Evolutionary conservation across 2,888 invertebrate genomes (phyloP), one percentile per base, ranked within the genome.

Genomic region (Pycnomerus fuliginosus): DNA sequence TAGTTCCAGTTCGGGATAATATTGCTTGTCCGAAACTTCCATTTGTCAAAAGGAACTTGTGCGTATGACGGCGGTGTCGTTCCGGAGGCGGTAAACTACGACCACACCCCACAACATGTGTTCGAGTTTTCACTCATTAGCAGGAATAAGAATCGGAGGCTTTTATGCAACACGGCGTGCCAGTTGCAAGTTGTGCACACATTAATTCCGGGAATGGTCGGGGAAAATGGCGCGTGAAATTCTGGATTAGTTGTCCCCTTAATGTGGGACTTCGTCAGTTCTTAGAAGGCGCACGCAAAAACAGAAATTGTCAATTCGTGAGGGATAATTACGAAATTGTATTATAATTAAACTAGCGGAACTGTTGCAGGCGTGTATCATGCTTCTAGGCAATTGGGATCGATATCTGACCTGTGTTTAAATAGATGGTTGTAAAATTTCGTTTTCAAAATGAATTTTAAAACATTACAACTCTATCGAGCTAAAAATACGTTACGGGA

Each of bases 71-170:
- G 20, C 29, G 27, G 33, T 43, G 34, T 43, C 33, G 29, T 33
- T 23, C 15, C 33, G 34, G 22, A 33, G 37, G 44, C 34, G 38
- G 39, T 20, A 32, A 43, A 37, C 35, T 13, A 30, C 30, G 40
- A 36, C 43, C 37, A 32, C 44, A 40, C 49, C 34, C 44, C 41
- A 27, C 37, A 49, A 49, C 49, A 45, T 45, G 35, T 49, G 45
- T 45, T 45, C 11, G 25, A 44, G 31, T 44, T 45, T 48, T 49
- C 44, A 39, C 37, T 49, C 49, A 49, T 49, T 45, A 49, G 34
- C 33, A 36, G 16, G 30, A 41, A 45, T 49, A 49, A 49, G 38
- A 45, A 49, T 33, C 22, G 28, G 28, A 17, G 39, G 38, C 38
- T 52, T 49, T 39, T 44, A 44, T 44, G 47, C 35, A 48, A 43